Base-by-base conservation (phyloP, 2,888 invertebrate genomes). In the Dexiosoma caninum region DNA sequence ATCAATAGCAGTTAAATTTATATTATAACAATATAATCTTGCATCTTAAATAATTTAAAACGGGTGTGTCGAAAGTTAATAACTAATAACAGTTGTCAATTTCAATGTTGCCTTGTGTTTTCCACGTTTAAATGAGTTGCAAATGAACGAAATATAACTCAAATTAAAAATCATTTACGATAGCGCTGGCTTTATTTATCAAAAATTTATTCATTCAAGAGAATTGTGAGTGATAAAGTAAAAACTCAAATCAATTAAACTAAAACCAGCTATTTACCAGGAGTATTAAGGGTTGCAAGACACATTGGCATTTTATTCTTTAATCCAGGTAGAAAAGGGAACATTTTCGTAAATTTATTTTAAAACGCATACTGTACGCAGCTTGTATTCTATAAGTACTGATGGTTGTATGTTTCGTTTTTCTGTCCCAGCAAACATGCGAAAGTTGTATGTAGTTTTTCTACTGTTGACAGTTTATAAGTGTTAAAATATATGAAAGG, bases 261-360 rank as follows among this genome's bases (percentile, higher is more conserved):
- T 42, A 7, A 44, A 44, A 6, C 27, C 14, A 30, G 23, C 32
- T 10, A 10, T 35, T 19, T 27, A 19, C 0, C 16, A 40, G 12
- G 19, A 42, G n/a, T 44, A 19, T 66, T 66, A 74, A 66, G 74
- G 74, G 74, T 67, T 67, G 59, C 23, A 32, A 30, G 6, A 8
- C 19, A 16, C 9, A 30, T 49, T 40, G n/a, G 21, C 19, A 30
- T 12, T n/a, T 16, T 55, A n/a, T 44, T 49, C 21, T 21, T 8
- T 16, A 35, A 62, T 23, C 4, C 69, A 70, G 76, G 62, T 62
- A 70, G 46, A 19, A 6, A 40, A 53, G 60, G 23, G 60, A 60
- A 44, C 30, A 32, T n/a, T 6, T 40, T 16, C 14, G n/a, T 42
- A 37, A 37, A 9, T 8, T n/a, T 23, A 37, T 40, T 27, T 44